Evolutionary conservation across 2,113 vertebrate genomes (phyloP), one percentile per base, ranked within the genome.

Genomic region (Mastomys coucha): DNA sequence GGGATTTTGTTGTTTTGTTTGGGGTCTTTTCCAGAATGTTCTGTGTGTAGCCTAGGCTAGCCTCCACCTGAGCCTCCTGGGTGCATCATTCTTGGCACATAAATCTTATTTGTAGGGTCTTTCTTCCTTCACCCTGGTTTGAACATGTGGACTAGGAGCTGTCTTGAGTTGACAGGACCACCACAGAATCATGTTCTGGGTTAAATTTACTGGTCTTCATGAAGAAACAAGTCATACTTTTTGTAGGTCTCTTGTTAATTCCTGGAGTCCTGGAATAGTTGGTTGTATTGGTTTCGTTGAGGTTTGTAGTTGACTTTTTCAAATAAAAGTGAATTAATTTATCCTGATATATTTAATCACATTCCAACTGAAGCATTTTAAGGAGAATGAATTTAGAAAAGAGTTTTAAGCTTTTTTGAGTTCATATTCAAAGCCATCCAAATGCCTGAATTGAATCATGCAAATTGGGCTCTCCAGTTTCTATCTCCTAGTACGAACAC

Each of bases 261-360:
- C 58, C 81, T 42, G 49, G 5, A 73, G 80, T 72, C 51, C 26
- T 60, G 31, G 42, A 84, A 28, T 84, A 2, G 56, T 36, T 84
- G 13, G 42, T 73, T 45, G 3, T 72, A 24, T 12, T 91, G 36
- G 67, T 72, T 82, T 84, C 24, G 1, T 60, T 70, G 4, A 84
- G 28, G 26, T 73, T 63, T 92, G 5, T 60, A 73, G 31, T 91
- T 72, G 17, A 26, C 70, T 33, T 24, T n/a, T 73, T 80, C 8
- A 75, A 45, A 42, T 92, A 33, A 72, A 91, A 91, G 39, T 58
- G n/a, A 85, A 7, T 92, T 70, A 75, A 7, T 92, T 70, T 84
- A n/a, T 22, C 28, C 2, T 73, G 51, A 58, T 72, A 53, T 45
- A 82, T 39, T 45, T 72, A 63, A 85, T 49, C 56, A 75, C 7